These are phyloP conservation scores for Caradrina clavipalpis DNA, from an alignment of 2,888 invertebrate species.

Conservation along the genomic window DNA sequence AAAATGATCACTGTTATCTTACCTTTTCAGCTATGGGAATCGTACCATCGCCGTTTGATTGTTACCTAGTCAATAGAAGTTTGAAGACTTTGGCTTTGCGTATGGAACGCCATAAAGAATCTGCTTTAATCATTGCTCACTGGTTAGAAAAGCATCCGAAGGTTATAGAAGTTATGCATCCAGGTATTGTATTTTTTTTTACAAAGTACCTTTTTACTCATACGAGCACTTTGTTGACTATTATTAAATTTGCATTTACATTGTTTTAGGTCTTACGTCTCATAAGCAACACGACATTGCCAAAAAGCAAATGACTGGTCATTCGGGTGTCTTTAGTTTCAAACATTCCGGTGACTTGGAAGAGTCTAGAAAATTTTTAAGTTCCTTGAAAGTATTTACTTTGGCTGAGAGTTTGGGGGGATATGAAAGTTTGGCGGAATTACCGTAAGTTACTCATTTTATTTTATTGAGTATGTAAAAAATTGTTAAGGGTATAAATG, in stretches of 20 bases:
- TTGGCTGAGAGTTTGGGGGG: slow-evolving; percentile 99
- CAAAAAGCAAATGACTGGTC: slow-evolving; percentile 95
- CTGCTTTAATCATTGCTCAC: slow-evolving; percentile 94
- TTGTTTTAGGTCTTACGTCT: slow-evolving; percentile 92
- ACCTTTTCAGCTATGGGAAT: slow-evolving; percentile 95
- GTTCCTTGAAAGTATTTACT: slow-evolving; percentile 94
- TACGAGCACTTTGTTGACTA: background rate
- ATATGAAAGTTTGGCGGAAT: slow-evolving; percentile 97
- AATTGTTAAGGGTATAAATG: background rate
- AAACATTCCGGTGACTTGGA: slow-evolving; percentile 95
- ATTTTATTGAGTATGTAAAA: background rate
- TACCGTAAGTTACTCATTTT: slow-evolving; percentile 93
- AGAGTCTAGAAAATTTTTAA: slow-evolving; percentile 94
- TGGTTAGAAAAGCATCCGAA: slow-evolving; percentile 95
- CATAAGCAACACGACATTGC: slow-evolving; percentile 97
- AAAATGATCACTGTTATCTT: slow-evolving; percentile 1
- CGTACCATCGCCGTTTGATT: slow-evolving; percentile 99
- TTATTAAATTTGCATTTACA: slow-evolving; percentile 6
- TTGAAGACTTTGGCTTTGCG: slow-evolving; percentile 97
- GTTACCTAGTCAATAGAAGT: slow-evolving; percentile 97
- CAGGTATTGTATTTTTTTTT: slow-evolving; percentile 88
- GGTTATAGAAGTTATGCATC: slow-evolving; percentile 96
- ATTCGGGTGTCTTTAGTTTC: slow-evolving; percentile 98
- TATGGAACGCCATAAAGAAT: slow-evolving; percentile 97
- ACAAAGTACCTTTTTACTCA: too few relatives aligned